Evolutionary conservation across 2,113 vertebrate genomes (phyloP).

Genomic region (Rhinoptilus africanus): DNA sequence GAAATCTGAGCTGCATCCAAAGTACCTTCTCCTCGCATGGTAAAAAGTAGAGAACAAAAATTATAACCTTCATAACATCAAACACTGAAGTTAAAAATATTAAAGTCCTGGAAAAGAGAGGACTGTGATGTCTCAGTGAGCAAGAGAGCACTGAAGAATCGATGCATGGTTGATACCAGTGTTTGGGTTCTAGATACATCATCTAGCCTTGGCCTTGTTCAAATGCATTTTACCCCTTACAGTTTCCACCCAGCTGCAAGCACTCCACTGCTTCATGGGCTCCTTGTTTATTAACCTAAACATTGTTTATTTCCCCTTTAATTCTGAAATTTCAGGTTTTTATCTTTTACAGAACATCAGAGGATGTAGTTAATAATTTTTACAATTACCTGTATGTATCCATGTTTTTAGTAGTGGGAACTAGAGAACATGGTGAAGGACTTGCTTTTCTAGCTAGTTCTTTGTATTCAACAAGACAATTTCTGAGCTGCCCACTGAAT

Average conservation of each 20-base stretch:
- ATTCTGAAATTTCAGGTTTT: neutral
- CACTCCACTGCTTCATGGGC: neutral
- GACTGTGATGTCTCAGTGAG: neutral
- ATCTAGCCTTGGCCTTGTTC: neutral
- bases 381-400: neutral
- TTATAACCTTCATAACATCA: neutral
- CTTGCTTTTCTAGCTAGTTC: neutral
- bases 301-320: neutral
- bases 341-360: neutral
- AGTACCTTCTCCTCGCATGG: neutral
- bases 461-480: neutral
- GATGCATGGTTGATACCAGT: accelerated
- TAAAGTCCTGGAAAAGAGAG: neutral
- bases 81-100: neutral
- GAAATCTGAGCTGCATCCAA: neutral
- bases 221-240: neutral
- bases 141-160: neutral
- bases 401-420: neutral
- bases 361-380: neutral
- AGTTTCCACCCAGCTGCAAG: neutral
- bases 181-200: neutral
- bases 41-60: neutral
- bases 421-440: neutral
- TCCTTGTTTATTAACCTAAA: neutral
- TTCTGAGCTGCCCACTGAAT: neutral